These are phyloP conservation scores for Barbus barbus DNA, from an alignment of 2,113 vertebrate species.

Conservation along the genomic window DNA sequence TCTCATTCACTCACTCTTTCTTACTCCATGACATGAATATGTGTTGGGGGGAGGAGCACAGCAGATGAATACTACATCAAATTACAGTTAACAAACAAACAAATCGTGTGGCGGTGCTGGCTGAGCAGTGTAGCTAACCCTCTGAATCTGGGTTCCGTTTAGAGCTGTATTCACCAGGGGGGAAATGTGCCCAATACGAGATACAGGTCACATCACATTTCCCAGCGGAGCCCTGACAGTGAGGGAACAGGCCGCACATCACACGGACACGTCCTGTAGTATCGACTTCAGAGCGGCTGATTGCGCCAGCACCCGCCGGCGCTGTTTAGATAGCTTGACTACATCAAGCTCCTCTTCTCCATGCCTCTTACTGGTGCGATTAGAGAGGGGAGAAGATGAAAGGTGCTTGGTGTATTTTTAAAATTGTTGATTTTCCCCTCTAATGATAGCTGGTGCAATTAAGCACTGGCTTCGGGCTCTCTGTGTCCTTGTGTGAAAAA, in stretches of 20 bases:
- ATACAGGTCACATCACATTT: slow-evolving; percentile 72
- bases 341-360: slow-evolving; percentile 73
- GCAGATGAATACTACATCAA: slow-evolving; percentile 52
- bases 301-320: slow-evolving; percentile 71
- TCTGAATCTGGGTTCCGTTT: slow-evolving; percentile 64
- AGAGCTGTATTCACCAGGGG: slow-evolving; percentile 67
- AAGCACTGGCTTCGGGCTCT: slow-evolving; percentile 75
- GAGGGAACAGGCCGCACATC: slow-evolving; percentile 62
- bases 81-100: slow-evolving; percentile 57
- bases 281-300: slow-evolving; percentile 73
- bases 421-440: slow-evolving; percentile 79
- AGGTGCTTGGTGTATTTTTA: slow-evolving; percentile 79
- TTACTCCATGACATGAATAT: slow-evolving; percentile 33
- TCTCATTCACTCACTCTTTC: slow-evolving; percentile 30
- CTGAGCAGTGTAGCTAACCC: slow-evolving; percentile 39
- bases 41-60: slow-evolving; percentile 41
- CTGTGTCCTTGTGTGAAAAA: slow-evolving; percentile 75
- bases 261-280: slow-evolving; percentile 69
- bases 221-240: slow-evolving; percentile 57
- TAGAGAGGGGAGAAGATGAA: slow-evolving; percentile 75
- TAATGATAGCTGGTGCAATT: slow-evolving; percentile 80
- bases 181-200: slow-evolving; percentile 40
- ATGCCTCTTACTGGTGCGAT: slow-evolving; percentile 76
- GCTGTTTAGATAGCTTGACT: slow-evolving; percentile 79
- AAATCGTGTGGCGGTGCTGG: slow-evolving; percentile 45